Evolutionary conservation across 1,140 invertebrate species (phyloP), one percentile per base, ranked within the genome.

Genomic region (Magallana gigas): DNA sequence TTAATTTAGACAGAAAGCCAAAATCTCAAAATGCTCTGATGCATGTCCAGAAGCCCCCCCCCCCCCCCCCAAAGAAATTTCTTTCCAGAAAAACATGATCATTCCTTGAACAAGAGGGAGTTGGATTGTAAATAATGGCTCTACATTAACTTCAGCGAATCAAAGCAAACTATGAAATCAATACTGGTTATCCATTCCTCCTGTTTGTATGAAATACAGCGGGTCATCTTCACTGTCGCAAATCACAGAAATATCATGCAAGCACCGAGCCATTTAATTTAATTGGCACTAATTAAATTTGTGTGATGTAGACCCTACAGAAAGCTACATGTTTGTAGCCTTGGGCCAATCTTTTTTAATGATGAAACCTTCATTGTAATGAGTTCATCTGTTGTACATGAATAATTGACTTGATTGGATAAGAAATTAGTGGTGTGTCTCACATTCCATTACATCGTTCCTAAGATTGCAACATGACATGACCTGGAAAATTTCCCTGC

Each of bases 211-310:
- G 11, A 9, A 12, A 76, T 76, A 76, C 60, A 9, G 68, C 5
- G 7, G 68, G 68, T 29, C 68, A 76, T 76, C 23, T 23, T 76
- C 68, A 76, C 23, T 29, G 18, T 76, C 5, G 23, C 68, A 76
- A 76, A 76, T 76, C 29, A 76, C 14, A 36, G 68, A 29, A 12
- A 76, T 29, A 29, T 12, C 36, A 29, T 23, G 36, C 36, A 29
- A 29, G 12, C 36, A 29, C 23, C n/a, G n/a, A 62, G 12, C 8
- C 23, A 76, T 29, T 76, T 76, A 29, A 76, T 76, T 76, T 76
- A 76, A 76, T 76, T 76, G 36, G 18, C 23, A 9, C 68, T 76
- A 76, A 76, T 76, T 76, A 76, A 76, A 76, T 76, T 76, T 18
- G 68, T 76, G 68, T 76, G 4, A 8, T 12, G 68, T 2, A 36